phyloP scores from a whole-genome alignment of 2,888 invertebrate genomes.

The Holacanthella duospinosa region DNA sequence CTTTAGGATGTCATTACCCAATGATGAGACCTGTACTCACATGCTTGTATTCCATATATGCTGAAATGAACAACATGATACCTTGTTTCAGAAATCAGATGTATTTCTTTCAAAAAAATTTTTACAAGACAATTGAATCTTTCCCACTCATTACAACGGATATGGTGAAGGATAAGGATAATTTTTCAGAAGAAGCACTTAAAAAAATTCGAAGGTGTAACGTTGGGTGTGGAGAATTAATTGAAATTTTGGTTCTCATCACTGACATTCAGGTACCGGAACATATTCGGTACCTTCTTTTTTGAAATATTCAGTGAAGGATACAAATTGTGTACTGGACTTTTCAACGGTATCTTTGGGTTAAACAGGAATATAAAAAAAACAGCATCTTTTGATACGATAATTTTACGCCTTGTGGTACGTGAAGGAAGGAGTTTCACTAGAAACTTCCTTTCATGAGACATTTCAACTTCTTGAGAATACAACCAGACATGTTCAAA shows the following conservation, averaged over 20 bases:
- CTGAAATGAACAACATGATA: not conserved
- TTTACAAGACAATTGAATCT: not conserved
- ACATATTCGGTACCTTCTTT: not conserved
- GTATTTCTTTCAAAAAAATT: not conserved
- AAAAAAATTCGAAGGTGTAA: not conserved
- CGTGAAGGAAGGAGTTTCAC: not conserved
- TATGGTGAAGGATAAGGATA: not conserved
- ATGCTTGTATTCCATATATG: not conserved
- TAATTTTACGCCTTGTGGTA: not conserved
- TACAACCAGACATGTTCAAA: not conserved
- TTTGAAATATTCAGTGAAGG: not conserved
- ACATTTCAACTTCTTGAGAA: not conserved
- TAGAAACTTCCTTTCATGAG: not conserved
- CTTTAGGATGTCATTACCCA: not conserved
- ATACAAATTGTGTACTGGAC: not conserved
- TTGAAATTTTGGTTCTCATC: not conserved
- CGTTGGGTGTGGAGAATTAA: no score
- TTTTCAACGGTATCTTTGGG: not conserved
- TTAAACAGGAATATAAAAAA: not conserved
- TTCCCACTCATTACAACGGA: not conserved
- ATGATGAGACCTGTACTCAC: not conserved
- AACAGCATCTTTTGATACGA: not conserved
- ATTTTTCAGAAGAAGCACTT: not conserved
- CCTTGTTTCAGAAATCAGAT: not conserved
- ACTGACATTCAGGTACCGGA: not conserved